phyloP scores from a whole-genome alignment of 35 echinoderm and acorn worm genomes.

The Lytechinus variegatus region DNA sequence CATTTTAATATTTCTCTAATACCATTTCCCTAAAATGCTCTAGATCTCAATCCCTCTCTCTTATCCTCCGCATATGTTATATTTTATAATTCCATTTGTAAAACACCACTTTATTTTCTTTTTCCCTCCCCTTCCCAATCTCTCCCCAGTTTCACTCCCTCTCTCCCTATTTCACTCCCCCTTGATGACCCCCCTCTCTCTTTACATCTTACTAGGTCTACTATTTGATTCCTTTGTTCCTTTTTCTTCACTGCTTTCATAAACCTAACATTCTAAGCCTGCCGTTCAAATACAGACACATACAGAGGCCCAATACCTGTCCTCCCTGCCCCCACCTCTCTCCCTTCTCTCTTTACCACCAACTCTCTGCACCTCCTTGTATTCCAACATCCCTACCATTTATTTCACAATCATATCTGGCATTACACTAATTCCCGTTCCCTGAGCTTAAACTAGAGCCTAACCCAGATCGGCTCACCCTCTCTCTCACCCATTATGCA shows the following conservation, averaged over 20 bases:
- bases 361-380: no score
- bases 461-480: background rate
- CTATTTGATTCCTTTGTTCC: no score
- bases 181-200: background rate
- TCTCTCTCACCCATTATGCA: background rate
- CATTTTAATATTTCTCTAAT: no score
- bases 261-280: no score
- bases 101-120: background rate
- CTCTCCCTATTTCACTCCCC: background rate
- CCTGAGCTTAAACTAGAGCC: background rate
- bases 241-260: no score
- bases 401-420: background rate
- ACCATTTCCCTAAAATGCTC: background rate
- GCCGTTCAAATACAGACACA: no score
- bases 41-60: background rate
- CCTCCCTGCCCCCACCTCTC: no score
- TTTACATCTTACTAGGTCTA: no score
- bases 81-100: background rate
- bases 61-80: background rate
- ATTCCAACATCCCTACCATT: background rate
- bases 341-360: no score
- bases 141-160: background rate
- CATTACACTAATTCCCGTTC: background rate
- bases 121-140: background rate
- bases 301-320: no score